A percentile compares a stretch with the other conserved stretches of the same genome.
These are phyloP conservation scores for Drosophila serrata DNA, from an alignment of 1,140 invertebrate species.

Conservation along the genomic window DNA sequence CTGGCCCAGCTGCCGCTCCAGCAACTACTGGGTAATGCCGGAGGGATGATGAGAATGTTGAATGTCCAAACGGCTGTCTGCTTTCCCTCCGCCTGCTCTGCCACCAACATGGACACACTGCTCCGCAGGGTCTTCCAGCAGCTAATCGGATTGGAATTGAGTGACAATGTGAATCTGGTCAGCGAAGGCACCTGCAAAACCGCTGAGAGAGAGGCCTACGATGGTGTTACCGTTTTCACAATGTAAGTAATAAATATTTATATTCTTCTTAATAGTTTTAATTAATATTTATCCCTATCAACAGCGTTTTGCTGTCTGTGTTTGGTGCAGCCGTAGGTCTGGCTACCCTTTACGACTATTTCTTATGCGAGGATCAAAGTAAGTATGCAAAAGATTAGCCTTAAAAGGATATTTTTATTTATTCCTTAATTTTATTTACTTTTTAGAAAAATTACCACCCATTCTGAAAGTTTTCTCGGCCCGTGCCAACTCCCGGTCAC, in stretches of 20 bases:
- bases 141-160: constrained; percentile 33
- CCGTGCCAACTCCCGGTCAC: constrained; percentile 45
- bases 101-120: constrained; percentile 42
- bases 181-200: constrained; percentile 32
- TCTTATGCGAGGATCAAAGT: constrained; percentile 53
- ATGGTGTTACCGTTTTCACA: constrained; percentile 55
- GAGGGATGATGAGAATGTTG: constrained; percentile 7
- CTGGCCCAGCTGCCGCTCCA: constrained; percentile 37
- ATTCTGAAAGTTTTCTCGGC: constrained; percentile 53
- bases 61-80: constrained; percentile 46
- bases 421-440: neutral
- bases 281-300: neutral
- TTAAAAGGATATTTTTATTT: neutral
- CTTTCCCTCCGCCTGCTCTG: constrained; percentile 51
- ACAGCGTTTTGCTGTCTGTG: constrained; percentile 46
- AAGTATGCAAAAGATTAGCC: neutral
- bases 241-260: constrained; percentile 37
- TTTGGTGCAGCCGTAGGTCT: constrained; percentile 19
- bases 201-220: constrained; percentile 22
- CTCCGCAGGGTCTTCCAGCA: constrained; percentile 30
- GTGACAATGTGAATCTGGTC: constrained; percentile 15
- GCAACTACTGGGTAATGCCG: constrained; percentile 27
- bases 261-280: neutral
- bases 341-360: constrained; percentile 57
- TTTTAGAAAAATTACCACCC: constrained; percentile 42